Evolutionary conservation across 2,888 invertebrate genomes (phyloP), one percentile per base, ranked within the genome.

Genomic region (Germaria angustata): DNA sequence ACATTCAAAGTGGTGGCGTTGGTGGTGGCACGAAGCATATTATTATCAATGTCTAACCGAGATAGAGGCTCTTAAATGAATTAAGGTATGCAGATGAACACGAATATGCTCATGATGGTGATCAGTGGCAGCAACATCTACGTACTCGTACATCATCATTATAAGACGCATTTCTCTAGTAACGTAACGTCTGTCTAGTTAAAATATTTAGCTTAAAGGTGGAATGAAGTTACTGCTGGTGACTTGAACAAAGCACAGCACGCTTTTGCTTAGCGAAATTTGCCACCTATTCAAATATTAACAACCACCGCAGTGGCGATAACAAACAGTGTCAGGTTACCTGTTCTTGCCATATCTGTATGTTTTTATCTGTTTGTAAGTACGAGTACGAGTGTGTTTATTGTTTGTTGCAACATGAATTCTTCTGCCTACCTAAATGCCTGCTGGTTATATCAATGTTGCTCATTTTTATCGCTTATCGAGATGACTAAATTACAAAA

Each of bases 401-500:
- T 11, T 63, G 61, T 49, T 59, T 76, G 39, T 76, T 66, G 73
- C 63, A 73, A 34, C 63, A 75, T 22, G 24, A 71, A 59, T 13
- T 46, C 36, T 61, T 22, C 13, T 51, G 17, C 13, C 51, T 44
- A 39, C 22, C 17, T 44, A 36, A 65, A 75, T 69, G 82, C 78
- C 78, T 82, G 78, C 75, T 82, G 82, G 78, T 75, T 82, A 79
- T 75, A 66, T 69, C 78, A 79, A 66, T 71, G 82, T 79, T 82
- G 78, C 75, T 82, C 82, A 82, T 82, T 82, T 82, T 82, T 82
- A 79, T 79, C 75, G 82, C 82, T 79, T 82, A 82, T 82, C 82
- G 75, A 78, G 82, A 82, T 82, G 73, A 82, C 82, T 82, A 82
- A 82, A 79, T 82, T 82, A 82, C 82, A 82, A 82, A 79, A 51